Conservation (phyloP, 1,140 invertebrate genomes). For the Drosophila micromelanica region DNA sequence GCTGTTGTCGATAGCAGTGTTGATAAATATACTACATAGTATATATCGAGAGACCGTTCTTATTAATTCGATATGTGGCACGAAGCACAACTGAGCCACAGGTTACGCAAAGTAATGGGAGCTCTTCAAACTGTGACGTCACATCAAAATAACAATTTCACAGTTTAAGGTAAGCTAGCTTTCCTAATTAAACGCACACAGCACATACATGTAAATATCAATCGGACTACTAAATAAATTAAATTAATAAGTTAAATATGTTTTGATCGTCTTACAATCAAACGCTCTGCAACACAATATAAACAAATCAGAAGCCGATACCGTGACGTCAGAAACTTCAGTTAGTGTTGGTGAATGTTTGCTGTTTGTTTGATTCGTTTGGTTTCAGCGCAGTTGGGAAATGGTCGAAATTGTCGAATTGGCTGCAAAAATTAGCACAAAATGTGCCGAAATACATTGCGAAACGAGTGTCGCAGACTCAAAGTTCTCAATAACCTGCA, state of each 20-base stretch:
- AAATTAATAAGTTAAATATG: too few relatives aligned
- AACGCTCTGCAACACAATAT: too few relatives aligned
- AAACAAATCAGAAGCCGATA: too few relatives aligned
- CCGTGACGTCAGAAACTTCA: too few relatives aligned
- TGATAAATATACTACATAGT: not conserved
- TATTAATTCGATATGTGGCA: constrained; percentile 8
- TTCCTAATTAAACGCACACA: too few relatives aligned
- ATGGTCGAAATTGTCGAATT: constrained; percentile 30
- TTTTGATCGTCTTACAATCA: too few relatives aligned
- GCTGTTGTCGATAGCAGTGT: constrained; percentile 43
- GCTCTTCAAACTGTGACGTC: too few relatives aligned
- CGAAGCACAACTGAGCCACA: not conserved
- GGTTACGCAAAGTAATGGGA: too few relatives aligned
- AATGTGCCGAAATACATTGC: constrained; percentile 57
- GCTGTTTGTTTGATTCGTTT: constrained; percentile 6
- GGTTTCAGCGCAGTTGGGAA: constrained; percentile 3
- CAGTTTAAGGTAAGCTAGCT: too few relatives aligned
- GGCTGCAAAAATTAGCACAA: constrained; percentile 9
- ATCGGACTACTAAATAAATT: too few relatives aligned
- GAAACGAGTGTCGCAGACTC: not conserved
- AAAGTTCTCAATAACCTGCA: constrained; percentile 40
- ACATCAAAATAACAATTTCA: too few relatives aligned
- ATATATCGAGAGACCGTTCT: constrained; percentile 14
- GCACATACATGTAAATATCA: too few relatives aligned
- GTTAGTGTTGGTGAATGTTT: constrained; percentile 9